phyloP scores from a whole-genome alignment of 2,113 vertebrate genomes.

The Columba janthina region DNA sequence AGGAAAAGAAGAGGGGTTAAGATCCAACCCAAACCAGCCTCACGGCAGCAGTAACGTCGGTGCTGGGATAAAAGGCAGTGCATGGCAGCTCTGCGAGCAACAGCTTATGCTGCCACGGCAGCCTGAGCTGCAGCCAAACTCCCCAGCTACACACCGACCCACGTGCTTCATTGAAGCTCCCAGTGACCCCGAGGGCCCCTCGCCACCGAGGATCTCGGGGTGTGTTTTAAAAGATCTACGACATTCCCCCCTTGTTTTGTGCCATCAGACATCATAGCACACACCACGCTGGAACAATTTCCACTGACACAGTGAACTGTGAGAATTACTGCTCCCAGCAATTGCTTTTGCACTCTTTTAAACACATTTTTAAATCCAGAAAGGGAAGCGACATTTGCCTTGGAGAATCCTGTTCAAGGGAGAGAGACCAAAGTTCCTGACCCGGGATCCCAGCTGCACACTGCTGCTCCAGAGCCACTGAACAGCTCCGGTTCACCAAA shows the following conservation, averaged over 20 bases:
- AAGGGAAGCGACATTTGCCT: fast-evolving
- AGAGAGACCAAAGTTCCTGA: neutral
- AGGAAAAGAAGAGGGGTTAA: constrained; percentile 61
- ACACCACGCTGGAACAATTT: neutral
- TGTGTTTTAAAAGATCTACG: neutral
- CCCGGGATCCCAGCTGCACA: neutral
- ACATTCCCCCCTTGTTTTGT: neutral
- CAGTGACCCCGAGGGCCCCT: neutral
- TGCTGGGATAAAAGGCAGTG: neutral
- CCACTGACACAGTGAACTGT: neutral
- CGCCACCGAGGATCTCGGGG: neutral
- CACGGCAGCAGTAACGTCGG: neutral
- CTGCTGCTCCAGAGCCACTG: neutral
- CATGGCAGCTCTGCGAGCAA: neutral
- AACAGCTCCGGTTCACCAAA: neutral
- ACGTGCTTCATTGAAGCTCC: neutral
- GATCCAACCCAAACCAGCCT: neutral
- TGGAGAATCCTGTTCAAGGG: neutral
- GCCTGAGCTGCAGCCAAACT: neutral
- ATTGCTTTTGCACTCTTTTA: neutral
- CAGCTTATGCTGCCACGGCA: neutral
- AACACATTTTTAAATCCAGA: neutral
- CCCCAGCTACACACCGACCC: neutral
- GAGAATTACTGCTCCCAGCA: neutral
- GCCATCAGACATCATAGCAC: neutral